A percentile compares a stretch with the other conserved stretches of the same genome.
These are phyloP conservation scores for Pantherophis guttatus DNA, from an alignment of 2,113 vertebrate species.

Conservation along the genomic window DNA sequence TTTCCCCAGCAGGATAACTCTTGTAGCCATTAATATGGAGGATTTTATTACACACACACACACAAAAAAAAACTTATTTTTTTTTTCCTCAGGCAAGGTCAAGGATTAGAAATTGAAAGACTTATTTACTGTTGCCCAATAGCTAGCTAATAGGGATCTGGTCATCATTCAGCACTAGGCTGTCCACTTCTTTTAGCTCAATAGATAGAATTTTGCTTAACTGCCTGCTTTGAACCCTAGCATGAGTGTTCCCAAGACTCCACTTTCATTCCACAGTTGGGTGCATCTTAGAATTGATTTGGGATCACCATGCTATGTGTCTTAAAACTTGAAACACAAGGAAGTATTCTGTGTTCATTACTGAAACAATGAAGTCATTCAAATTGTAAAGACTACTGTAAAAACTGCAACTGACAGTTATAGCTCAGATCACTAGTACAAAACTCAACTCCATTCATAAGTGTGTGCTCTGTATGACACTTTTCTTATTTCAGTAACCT, in stretches of 20 bases:
- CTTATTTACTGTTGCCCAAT: not conserved
- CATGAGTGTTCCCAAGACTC: not conserved
- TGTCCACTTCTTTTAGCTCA: not conserved
- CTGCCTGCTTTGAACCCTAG: not conserved
- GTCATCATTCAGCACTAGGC: not conserved
- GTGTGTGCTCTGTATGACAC: not conserved
- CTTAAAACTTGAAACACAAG: not conserved
- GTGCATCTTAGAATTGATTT: not conserved
- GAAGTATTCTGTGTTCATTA: not conserved
- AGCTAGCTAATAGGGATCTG: not conserved
- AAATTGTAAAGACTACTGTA: not conserved
- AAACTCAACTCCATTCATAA: constrained; percentile 21
- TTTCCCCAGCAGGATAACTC: not conserved
- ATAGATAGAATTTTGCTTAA: not conserved
- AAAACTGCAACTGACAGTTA: not conserved
- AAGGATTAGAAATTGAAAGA: not conserved
- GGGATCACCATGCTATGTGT: not conserved
- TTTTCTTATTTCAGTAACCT: constrained; percentile 29
- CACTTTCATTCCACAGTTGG: not conserved
- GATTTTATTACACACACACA: not conserved
- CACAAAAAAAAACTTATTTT: no score
- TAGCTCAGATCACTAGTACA: not conserved
- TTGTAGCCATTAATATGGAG: not conserved
- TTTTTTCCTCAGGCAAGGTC: not conserved
- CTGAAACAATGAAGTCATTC: not conserved